Conservation (phyloP, 2,888 invertebrate genomes). For the Sipha maydis region DNA sequence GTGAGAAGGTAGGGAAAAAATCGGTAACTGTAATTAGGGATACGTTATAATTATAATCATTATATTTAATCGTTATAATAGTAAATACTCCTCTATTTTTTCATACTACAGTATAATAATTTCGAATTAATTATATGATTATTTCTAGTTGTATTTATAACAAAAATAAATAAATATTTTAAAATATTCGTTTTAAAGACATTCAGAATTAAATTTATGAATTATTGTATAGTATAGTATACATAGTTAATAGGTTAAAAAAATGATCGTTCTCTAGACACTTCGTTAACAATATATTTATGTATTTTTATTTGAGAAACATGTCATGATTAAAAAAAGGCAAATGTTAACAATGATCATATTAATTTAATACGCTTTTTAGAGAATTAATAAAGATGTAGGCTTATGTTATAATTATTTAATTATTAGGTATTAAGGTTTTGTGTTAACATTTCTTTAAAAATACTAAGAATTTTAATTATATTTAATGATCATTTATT, state of each 20-base stretch:
- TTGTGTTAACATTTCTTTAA: neutral
- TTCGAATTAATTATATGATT: too few relatives aligned
- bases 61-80: too few relatives aligned
- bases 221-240: too few relatives aligned
- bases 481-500: neutral
- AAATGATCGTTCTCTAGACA: conserved; percentile 9
- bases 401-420: too few relatives aligned
- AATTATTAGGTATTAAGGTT: too few relatives aligned
- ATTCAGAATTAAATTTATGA: neutral
- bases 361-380: neutral
- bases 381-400: neutral
- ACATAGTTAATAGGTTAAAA: neutral
- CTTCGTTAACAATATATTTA: neutral
- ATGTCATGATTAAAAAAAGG: conserved; percentile 14
- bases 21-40: too few relatives aligned
- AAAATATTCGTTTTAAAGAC: neutral
- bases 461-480: neutral
- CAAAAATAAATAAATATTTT: neutral
- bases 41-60: too few relatives aligned
- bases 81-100: too few relatives aligned
- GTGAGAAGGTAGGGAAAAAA: too few relatives aligned
- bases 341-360: conserved; percentile 1
- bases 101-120: too few relatives aligned
- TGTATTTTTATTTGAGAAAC: conserved; percentile 1
- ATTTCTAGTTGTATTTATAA: too few relatives aligned